These are phyloP conservation scores for Lepidochitona cinerea DNA, from an alignment of 2,888 invertebrate genomes.

Conservation along the genomic window DNA sequence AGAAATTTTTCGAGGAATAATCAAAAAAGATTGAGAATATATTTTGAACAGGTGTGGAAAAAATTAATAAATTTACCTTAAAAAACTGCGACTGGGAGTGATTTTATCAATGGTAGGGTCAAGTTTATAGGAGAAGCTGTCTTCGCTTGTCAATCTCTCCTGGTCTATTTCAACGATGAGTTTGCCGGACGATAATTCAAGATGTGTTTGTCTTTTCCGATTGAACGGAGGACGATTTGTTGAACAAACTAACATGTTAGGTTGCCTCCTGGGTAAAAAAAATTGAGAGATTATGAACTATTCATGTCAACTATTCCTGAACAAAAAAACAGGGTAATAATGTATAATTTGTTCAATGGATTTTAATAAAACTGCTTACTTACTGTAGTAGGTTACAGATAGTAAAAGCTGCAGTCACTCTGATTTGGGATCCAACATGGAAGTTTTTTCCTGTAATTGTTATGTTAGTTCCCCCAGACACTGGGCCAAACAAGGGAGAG, in stretches of 20 bases:
- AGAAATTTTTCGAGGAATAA: too few relatives aligned
- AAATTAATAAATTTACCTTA: not conserved
- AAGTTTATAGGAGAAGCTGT: not conserved
- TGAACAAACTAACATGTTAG: too few relatives aligned
- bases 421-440: constrained; percentile 48
- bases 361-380: not conserved
- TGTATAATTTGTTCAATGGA: too few relatives aligned
- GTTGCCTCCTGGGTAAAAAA: too few relatives aligned
- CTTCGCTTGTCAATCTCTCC: not conserved
- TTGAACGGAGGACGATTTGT: too few relatives aligned
- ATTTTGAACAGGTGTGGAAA: too few relatives aligned
- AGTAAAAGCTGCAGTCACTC: constrained; percentile 35
- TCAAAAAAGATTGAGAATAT: too few relatives aligned
- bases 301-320: too few relatives aligned
- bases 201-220: too few relatives aligned
- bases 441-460: constrained; percentile 63
- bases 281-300: too few relatives aligned
- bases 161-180: not conserved
- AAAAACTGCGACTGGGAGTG: constrained; percentile 7
- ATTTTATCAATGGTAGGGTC: not conserved
- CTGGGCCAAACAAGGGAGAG: constrained; percentile 60
- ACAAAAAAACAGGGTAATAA: too few relatives aligned
- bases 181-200: not conserved
- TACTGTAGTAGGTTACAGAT: not conserved
- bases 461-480: constrained; percentile 69